phyloP scores from a whole-genome alignment of 2,888 invertebrate species.

The Cistogaster globosa region DNA sequence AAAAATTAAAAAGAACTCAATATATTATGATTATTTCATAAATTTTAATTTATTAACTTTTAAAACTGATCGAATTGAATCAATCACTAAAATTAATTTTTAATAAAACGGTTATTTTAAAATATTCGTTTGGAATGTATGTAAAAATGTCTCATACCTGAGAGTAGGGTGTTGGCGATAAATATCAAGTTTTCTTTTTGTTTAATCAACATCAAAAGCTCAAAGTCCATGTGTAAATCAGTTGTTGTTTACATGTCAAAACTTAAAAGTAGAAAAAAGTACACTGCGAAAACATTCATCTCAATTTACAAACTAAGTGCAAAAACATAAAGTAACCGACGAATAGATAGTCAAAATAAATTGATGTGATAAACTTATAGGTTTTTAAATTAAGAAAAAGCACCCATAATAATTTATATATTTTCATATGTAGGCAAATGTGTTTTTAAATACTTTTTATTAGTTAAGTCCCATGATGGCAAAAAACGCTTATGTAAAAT shows the following conservation, averaged over 20 bases:
- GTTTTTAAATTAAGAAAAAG: slow-evolving; percentile 41
- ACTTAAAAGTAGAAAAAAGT: slow-evolving; percentile 2
- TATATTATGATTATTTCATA: too few species aligned
- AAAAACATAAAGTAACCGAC: slow-evolving; percentile 6
- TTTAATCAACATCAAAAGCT: slow-evolving; percentile 23
- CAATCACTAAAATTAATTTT: too few species aligned
- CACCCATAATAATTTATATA: slow-evolving; percentile 5
- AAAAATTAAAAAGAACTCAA: too few species aligned
- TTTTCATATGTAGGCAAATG: too few species aligned
- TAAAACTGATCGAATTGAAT: too few species aligned
- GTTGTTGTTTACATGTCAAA: slow-evolving; percentile 45
- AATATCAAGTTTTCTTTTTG: slow-evolving; percentile 18
- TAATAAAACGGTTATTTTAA: too few species aligned
- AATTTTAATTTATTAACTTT: too few species aligned
- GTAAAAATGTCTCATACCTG: neutral
- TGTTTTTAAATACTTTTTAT: neutral
- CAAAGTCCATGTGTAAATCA: slow-evolving; percentile 64
- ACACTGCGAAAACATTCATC: slow-evolving; percentile 6
- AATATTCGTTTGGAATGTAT: too few species aligned
- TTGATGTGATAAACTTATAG: slow-evolving; percentile 3
- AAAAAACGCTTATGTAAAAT: slow-evolving; percentile 50
- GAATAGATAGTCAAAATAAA: slow-evolving; percentile 3
- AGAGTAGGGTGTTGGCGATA: slow-evolving; percentile 9
- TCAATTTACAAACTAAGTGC: neutral
- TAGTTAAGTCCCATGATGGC: slow-evolving; percentile 22